Conservation (phyloP, 2,888 invertebrate genomes). For the Metallyticus violacea region DNA sequence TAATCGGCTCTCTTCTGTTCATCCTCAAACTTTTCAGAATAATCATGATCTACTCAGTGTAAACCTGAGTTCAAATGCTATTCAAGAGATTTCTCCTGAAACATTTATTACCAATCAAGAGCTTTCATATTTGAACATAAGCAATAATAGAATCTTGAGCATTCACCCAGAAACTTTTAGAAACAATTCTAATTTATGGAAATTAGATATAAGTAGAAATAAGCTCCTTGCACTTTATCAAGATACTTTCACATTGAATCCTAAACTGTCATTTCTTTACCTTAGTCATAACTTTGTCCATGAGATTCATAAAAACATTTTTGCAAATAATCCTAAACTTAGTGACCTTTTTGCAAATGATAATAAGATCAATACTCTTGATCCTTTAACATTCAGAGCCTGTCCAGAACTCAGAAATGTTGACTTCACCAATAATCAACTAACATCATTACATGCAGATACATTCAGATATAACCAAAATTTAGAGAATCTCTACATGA, state of each 20-base stretch:
- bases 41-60: conserved; percentile 1
- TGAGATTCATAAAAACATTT: background rate
- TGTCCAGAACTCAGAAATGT: background rate
- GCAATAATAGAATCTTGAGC: background rate
- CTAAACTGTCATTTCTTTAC: background rate
- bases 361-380: background rate
- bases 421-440: background rate
- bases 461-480: background rate
- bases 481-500: background rate
- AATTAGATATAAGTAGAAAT: background rate
- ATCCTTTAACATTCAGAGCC: background rate
- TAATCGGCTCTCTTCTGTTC: background rate
- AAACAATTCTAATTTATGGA: conserved; percentile 2
- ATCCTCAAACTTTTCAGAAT: background rate
- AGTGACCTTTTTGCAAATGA: background rate
- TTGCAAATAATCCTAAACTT: background rate
- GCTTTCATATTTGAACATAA: background rate
- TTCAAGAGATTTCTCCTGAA: background rate
- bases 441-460: background rate
- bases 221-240: background rate
- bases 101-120: background rate
- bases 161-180: background rate
- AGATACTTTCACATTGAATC: background rate
- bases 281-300: background rate
- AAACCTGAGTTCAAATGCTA: background rate